Evolutionary conservation across 2,888 invertebrate species (phyloP).

Genomic region (Ormyrus pomaceus): DNA sequence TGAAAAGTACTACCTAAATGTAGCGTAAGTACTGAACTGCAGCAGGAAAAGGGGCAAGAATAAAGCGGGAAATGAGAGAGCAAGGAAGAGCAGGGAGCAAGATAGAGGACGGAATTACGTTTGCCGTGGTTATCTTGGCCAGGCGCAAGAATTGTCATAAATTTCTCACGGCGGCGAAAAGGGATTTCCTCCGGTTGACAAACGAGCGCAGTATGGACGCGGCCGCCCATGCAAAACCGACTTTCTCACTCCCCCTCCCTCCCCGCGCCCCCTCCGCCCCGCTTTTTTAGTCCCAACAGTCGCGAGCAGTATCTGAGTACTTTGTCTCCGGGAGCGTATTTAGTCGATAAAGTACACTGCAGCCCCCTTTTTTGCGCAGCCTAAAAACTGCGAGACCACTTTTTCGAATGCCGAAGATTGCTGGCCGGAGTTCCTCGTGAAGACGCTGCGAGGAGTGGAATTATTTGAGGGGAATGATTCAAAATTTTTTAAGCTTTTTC

Average conservation of each 20-base stretch:
- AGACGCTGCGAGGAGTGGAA: too few relatives aligned
- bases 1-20: not conserved
- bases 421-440: too few relatives aligned
- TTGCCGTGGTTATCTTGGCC: conserved; percentile 42
- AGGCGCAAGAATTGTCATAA: conserved; percentile 64
- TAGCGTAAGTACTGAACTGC: not conserved
- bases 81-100: conserved; percentile 8
- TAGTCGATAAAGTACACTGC: conserved; percentile 5
- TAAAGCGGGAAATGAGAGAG: not conserved
- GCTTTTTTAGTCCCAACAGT: conserved; percentile 14
- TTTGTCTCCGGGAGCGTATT: conserved; percentile 31
- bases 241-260: conserved; percentile 7
- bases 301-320: conserved; percentile 24
- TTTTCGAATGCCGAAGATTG: too few relatives aligned
- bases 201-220: conserved; percentile 59
- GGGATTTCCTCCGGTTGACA: conserved; percentile 57
- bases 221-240: conserved; percentile 25
- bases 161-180: conserved; percentile 64
- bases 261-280: not conserved
- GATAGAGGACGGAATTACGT: conserved; percentile 32
- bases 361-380: not conserved
- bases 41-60: not conserved
- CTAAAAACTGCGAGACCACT: not conserved
- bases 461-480: too few relatives aligned
- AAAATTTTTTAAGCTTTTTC: too few relatives aligned